Percentiles rank a stretch among this genome's conserved stretches.
These are phyloP conservation scores for Drosophila willistoni DNA, from an alignment of 1,140 invertebrate genomes.

Conservation along the genomic window DNA sequence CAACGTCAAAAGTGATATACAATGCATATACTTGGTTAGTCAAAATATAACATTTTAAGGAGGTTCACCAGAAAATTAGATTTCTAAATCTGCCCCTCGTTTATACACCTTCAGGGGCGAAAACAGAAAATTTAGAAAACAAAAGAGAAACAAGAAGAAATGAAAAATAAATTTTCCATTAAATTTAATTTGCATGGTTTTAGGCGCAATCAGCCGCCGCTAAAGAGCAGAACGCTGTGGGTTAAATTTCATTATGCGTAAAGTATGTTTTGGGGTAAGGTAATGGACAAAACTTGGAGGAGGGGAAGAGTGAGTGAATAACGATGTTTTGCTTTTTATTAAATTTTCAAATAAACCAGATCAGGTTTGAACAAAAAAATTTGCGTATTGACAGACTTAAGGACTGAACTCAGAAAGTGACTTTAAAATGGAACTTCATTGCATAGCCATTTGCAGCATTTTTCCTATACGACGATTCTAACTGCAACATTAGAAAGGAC, in stretches of 20 bases:
- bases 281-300: neutral
- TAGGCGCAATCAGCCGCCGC: conserved; percentile 61
- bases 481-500: conserved; percentile 10
- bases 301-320: neutral
- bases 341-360: conserved; percentile 10
- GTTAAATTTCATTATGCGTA: conserved; percentile 58
- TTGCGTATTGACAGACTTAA: neutral
- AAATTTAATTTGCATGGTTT: conserved; percentile 76
- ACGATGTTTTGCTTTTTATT: neutral
- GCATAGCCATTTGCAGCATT: conserved; percentile 24
- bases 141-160: conserved; percentile 43
- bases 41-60: neutral
- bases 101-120: conserved; percentile 18
- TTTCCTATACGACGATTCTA: conserved; percentile 12
- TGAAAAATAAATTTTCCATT: conserved; percentile 72
- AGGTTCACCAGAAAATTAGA: conserved; percentile 38
- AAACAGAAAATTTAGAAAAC: conserved; percentile 3
- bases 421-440: conserved; percentile 16
- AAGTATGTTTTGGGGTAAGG: conserved; percentile 39
- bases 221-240: conserved; percentile 41
- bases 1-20: no score
- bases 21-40: neutral
- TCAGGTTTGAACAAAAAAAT: neutral
- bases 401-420: neutral
- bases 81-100: conserved; percentile 45